Base-by-base conservation (phyloP, 2,888 invertebrate genomes). In the Ectemnius lituratus region DNA sequence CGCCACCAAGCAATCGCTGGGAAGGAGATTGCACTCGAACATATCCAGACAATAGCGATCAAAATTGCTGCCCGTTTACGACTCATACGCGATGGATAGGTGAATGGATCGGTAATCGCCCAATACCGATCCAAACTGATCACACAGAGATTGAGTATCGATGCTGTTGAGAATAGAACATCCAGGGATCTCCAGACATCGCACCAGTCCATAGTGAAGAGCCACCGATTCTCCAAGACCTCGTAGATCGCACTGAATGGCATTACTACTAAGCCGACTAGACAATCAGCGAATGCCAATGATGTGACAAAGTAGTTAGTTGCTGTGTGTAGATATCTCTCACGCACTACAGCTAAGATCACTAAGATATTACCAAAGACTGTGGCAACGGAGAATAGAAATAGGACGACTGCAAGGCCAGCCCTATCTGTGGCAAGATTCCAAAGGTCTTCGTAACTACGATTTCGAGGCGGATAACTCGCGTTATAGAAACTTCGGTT, bases 21-120 rank as follows among this genome's bases (percentile, higher is more conserved):
- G 91, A 99, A 99, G 3, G 99, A 99, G 89, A 99, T 98, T 23
- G 97, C 95, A 72, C 98, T 96, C 14, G 99, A 98, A 90, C 98
- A 98, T 49, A 99, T 94, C 99, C 99, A 99, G 5, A 99, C 98
- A 6, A 96, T 95, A 0, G 96, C 96, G 76, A 99, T 99, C 8
- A 99, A 93, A 28, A 96, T 93, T 3, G 95, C 95, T 0, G 98
- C 98, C 71, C 97, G 94, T 73, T 95, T 94, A 57, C 96, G 94
- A 28, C 97, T 98, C 97, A 99, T 99, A 78, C 96, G 93, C 92
- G 96, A 97, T 1, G 99, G 98, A 91, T 99, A 99, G 62, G 97
- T 97, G 82, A 99, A 98, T 0, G 99, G 99, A 91, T 99, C 98
- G 14, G 98, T 98, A 78, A 99, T 99, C 60, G 99, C 99, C 98